A percentile compares a stretch with the other conserved stretches of the same genome.
Conservation (phyloP, 2,888 invertebrate genomes). For the Drosophila vallismaia region DNA sequence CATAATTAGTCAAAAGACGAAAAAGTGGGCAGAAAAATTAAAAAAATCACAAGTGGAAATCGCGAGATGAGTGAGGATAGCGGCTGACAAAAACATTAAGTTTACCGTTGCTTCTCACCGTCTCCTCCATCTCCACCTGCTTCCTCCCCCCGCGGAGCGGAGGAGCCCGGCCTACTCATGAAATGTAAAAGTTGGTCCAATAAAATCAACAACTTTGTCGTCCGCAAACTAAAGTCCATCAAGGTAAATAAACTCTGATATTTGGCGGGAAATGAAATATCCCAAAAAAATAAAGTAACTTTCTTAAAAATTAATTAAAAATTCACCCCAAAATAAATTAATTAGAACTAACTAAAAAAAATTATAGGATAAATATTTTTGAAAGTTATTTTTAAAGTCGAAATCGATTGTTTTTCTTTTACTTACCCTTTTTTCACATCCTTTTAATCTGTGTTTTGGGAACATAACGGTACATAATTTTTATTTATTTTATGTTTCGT, state of each 20-base stretch:
- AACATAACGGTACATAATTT: not conserved
- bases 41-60: not conserved
- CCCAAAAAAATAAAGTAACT: too few relatives aligned
- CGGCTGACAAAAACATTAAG: constrained; percentile 10
- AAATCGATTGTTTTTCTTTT: too few relatives aligned
- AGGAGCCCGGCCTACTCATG: constrained; percentile 80
- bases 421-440: too few relatives aligned
- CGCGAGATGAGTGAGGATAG: constrained; percentile 11
- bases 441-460: not conserved
- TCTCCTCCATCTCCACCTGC: constrained; percentile 14
- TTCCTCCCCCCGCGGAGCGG: constrained; percentile 21
- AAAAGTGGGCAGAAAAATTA: not conserved
- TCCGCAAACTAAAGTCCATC: constrained; percentile 82
- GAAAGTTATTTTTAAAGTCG: too few relatives aligned
- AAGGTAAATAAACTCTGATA: constrained; percentile 77
- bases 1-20: not conserved
- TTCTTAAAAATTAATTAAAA: too few relatives aligned
- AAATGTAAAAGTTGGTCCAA: constrained; percentile 84
- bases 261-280: not conserved
- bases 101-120: constrained; percentile 25
- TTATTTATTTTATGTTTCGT: constrained; percentile 14
- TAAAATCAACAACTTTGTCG: constrained; percentile 84
- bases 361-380: too few relatives aligned
- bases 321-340: too few relatives aligned
- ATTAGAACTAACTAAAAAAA: too few relatives aligned